phyloP scores from a whole-genome alignment of 1,140 invertebrate genomes.

The Drosophila sucinea region DNA sequence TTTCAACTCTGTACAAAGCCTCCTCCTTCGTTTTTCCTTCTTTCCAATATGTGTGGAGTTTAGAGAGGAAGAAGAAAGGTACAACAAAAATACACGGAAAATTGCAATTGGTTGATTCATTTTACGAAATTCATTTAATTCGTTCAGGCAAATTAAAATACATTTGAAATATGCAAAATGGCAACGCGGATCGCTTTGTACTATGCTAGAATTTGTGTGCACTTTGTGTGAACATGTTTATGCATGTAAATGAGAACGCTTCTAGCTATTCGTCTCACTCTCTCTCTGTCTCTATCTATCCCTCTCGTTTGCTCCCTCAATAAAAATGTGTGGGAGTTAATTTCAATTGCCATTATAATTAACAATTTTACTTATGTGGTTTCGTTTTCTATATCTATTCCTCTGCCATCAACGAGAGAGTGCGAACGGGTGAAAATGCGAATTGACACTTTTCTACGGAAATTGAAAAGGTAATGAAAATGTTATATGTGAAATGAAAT shows the following conservation, averaged over 20 bases:
- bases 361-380: conserved; percentile 60
- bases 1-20: too few relatives aligned
- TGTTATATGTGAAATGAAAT: conserved; percentile 1
- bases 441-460: conserved; percentile 17
- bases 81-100: neutral
- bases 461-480: conserved; percentile 18
- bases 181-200: neutral
- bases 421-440: neutral
- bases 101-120: conserved; percentile 33
- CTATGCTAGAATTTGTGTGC: conserved; percentile 23
- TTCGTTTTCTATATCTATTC: conserved; percentile 26
- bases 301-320: neutral
- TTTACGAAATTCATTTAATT: conserved; percentile 64
- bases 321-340: conserved; percentile 27
- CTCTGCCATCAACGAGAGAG: neutral
- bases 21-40: too few relatives aligned
- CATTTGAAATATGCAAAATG: conserved; percentile 27
- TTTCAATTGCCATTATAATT: conserved; percentile 72
- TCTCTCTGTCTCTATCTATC: conserved; percentile 1
- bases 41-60: neutral
- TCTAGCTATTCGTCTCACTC: conserved; percentile 10
- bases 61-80: conserved; percentile 2
- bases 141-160: conserved; percentile 42
- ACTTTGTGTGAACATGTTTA: conserved; percentile 40
- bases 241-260: conserved; percentile 50